Evolutionary conservation across 2,888 invertebrate species (phyloP), one percentile per base, ranked within the genome.

Genomic region (Erebia aethiops): DNA sequence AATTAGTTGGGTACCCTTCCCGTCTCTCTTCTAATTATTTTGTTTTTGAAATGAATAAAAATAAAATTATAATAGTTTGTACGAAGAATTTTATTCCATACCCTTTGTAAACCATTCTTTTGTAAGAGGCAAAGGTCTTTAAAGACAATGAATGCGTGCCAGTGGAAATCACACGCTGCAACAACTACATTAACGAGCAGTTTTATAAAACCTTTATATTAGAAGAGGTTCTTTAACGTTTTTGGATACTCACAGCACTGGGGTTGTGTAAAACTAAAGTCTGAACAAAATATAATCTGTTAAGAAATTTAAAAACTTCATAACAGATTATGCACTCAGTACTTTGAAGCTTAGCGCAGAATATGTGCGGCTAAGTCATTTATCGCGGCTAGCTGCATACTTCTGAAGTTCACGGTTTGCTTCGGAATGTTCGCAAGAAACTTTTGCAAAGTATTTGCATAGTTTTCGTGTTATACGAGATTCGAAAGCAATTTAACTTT

Each of bases 381-480:
- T 66, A 66, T 66, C 54, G 43, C 57, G 56, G 54, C 41, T 14
- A 51, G 66, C 66, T 56, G 66, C 66, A 66, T 66, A 66, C 66
- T 66, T 66, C 14, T 62, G 46, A 71, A 73, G 71, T 73, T 66
- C 64, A 69, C 68, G 70, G 65, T 64, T 43, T 49, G 57, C 64
- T 52, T 64, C 21, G 68, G 68, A 65, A 71, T 73, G 57, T 71
- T 71, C 35, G 65, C 43, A 46, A 41, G 67, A 60, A 71, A 71
- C 43, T 73, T 73, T 56, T 43, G 46, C 57, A 46, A 21, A 62
- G 56, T 43, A 57, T 14, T 18, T 18, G 43, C 54, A 66, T 57
- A 66, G 66, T 66, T 66, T 66, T 56, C 56, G 43, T 43, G 57
- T 41, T 66, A 54, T 43, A 66, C 56, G 46, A 14, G 66, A 56